These are phyloP conservation scores for Melieria crassipennis DNA, from an alignment of 2,888 invertebrate genomes.

Conservation along the genomic window DNA sequence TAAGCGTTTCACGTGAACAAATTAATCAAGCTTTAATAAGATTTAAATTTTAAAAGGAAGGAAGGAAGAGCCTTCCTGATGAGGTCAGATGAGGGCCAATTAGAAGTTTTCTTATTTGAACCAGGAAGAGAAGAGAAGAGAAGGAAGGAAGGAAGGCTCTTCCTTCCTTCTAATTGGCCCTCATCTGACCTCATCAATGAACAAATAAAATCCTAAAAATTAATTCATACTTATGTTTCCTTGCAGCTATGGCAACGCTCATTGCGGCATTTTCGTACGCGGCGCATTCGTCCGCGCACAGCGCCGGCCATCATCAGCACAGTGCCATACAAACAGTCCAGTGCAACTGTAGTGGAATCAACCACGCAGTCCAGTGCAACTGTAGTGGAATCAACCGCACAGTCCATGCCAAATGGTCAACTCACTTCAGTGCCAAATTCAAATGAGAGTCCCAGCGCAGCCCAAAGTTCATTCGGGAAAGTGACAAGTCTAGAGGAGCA, in stretches of 20 bases:
- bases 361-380: neutral
- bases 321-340: constrained; percentile 16
- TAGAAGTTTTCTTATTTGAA: no score
- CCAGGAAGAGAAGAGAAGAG: no score
- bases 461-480: neutral
- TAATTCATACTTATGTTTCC: neutral
- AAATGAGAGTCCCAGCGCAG: neutral
- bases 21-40: no score
- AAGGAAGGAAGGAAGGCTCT: no score
- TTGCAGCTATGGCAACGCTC: constrained; percentile 47
- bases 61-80: no score
- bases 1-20: no score
- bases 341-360: neutral
- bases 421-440: constrained; percentile 50
- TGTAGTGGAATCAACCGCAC: neutral
- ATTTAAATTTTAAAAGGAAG: no score
- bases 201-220: neutral
- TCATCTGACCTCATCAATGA: no score
- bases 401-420: neutral
- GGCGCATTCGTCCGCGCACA: constrained; percentile 47
- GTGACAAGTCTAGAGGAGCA: neutral
- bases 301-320: constrained; percentile 50
- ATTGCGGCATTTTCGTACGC: constrained; percentile 32
- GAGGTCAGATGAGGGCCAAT: no score
- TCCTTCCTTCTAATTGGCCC: no score